Percentiles rank a stretch among this genome's conserved stretches.
These are phyloP conservation scores for Tenthredo mesomela DNA, from an alignment of 2,888 invertebrate genomes.

Conservation along the genomic window DNA sequence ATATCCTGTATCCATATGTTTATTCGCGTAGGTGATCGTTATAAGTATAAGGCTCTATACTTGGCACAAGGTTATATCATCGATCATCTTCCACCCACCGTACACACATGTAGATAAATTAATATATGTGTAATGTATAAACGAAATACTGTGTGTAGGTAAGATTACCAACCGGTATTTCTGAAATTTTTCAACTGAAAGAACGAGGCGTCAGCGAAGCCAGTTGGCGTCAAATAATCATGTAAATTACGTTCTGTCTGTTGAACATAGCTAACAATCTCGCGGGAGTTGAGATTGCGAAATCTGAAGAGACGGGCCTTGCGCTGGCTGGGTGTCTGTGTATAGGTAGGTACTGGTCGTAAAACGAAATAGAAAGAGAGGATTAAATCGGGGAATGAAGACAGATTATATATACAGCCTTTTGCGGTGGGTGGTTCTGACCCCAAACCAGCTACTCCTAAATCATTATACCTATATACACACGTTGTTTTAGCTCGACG, in stretches of 20 bases:
- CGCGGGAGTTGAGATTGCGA: slow-evolving; percentile 44
- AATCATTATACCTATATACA: slow-evolving; percentile 35
- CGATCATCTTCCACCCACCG: slow-evolving; percentile 45
- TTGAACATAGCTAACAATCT: slow-evolving; percentile 27
- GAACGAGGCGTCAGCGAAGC: slow-evolving; percentile 19
- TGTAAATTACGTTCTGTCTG: slow-evolving; percentile 47
- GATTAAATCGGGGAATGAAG: slow-evolving; percentile 48
- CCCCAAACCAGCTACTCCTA: slow-evolving; percentile 26
- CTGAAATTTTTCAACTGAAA: slow-evolving; percentile 22
- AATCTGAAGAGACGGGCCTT: slow-evolving; percentile 11
- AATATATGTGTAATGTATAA: neutral
- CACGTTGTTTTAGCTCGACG: slow-evolving; percentile 9
- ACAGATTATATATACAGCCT: slow-evolving; percentile 36
- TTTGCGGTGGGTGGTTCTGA: slow-evolving; percentile 47
- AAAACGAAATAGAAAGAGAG: slow-evolving; percentile 51
- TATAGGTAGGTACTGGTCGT: slow-evolving; percentile 1
- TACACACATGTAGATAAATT: neutral
- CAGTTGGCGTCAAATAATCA: slow-evolving; percentile 49
- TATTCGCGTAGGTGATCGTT: slow-evolving; percentile 17
- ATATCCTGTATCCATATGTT: neutral
- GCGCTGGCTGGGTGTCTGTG: neutral
- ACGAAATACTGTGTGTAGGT: neutral
- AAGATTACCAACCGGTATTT: slow-evolving; percentile 24
- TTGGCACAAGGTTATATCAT: slow-evolving; percentile 27
- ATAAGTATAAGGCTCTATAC: neutral